Evolutionary conservation across 2,797 vertebrate species (phyloP).

Genomic region (Podarcis siculus): DNA sequence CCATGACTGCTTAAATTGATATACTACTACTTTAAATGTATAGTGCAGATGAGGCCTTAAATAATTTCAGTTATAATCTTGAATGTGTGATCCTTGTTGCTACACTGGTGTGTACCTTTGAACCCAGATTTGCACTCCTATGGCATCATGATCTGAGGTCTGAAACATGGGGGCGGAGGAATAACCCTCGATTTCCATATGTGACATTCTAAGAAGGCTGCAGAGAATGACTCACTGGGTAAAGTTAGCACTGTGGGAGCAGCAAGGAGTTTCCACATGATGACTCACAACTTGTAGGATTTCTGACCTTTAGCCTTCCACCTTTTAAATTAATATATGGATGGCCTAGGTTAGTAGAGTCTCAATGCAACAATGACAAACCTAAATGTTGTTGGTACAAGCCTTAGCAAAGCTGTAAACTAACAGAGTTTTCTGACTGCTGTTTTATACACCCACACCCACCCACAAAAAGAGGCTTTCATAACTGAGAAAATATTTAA

Average conservation of each 20-base stretch:
- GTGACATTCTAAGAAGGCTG: background rate
- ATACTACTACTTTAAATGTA: no score
- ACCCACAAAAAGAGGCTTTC: conserved; percentile 34
- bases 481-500: conserved; percentile 54
- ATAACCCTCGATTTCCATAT: background rate
- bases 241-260: conserved; percentile 16
- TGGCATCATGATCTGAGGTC: background rate
- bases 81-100: background rate
- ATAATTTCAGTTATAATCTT: background rate
- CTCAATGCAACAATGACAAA: conserved; percentile 30
- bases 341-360: conserved; percentile 48
- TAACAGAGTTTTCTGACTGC: conserved; percentile 61
- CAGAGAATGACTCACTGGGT: conserved; percentile 52
- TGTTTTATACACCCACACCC: conserved; percentile 1
- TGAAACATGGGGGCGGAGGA: background rate
- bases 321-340: conserved; percentile 53
- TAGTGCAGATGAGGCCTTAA: no score
- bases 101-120: background rate
- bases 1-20: no score
- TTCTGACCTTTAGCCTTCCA: conserved; percentile 55
- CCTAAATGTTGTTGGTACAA: conserved; percentile 50
- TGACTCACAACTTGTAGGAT: conserved; percentile 46
- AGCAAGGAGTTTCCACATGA: conserved; percentile 56
- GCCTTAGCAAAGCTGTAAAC: conserved; percentile 59
- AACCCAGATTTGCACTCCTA: background rate